Evolutionary conservation across 2,888 invertebrate genomes (phyloP).

Genomic region (Dexiosoma caninum): DNA sequence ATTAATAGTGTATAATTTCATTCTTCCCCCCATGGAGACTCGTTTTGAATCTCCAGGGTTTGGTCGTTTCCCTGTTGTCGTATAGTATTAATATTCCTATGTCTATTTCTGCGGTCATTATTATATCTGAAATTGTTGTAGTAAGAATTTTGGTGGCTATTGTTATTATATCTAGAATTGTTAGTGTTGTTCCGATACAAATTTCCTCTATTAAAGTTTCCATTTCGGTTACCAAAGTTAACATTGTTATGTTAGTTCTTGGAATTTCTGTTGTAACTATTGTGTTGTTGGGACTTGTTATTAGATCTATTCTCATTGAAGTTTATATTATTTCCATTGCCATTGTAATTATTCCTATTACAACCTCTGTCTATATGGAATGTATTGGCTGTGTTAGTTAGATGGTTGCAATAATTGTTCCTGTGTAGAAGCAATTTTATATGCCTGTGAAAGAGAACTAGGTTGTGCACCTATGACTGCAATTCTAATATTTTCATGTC

Average conservation of each 20-base stretch:
- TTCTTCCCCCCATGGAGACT: background rate
- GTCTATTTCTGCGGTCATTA: background rate
- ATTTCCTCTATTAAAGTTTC: no score
- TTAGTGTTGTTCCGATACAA: no score
- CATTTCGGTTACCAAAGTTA: no score
- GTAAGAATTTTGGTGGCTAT: no score
- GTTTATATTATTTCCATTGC: background rate
- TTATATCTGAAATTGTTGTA: background rate
- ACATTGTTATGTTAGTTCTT: no score
- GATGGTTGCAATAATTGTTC: background rate
- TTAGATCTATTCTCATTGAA: background rate
- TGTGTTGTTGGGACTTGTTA: no score
- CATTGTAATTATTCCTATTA: no score
- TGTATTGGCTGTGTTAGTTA: no score
- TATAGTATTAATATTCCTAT: no score
- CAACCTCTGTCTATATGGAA: no score
- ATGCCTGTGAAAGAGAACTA: background rate
- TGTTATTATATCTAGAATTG: no score
- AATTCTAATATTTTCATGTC: background rate
- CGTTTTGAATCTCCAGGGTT: background rate
- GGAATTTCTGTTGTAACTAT: no score
- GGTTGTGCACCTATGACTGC: background rate
- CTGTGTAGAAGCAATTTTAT: background rate
- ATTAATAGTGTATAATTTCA: background rate
- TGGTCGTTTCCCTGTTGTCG: constrained; percentile 9